Evolutionary conservation across 2,797 vertebrate species (phyloP).

Genomic region (Triplophysa yarkandensis): DNA sequence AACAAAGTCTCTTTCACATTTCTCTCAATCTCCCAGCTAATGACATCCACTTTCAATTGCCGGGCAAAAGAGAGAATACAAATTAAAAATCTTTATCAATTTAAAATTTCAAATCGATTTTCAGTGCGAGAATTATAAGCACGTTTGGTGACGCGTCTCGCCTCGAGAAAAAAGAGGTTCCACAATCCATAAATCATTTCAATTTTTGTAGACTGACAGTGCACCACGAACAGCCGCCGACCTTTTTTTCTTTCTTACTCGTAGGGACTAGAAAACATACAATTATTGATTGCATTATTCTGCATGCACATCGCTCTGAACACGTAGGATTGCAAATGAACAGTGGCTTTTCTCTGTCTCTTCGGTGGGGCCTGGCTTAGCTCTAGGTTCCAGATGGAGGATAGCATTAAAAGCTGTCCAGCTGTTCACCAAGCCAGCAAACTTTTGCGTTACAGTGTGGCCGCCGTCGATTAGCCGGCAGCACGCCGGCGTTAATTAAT

Average conservation of each 20-base stretch:
- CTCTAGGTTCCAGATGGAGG: slow-evolving; percentile 14
- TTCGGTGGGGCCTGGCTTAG: slow-evolving; percentile 11
- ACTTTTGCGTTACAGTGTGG: slow-evolving; percentile 34
- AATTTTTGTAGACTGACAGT: slow-evolving; percentile 37
- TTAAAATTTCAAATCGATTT: slow-evolving; percentile 31
- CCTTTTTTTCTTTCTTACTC: slow-evolving; percentile 36
- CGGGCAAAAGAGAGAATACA: neutral
- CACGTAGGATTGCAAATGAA: slow-evolving; percentile 52
- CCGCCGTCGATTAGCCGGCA: slow-evolving; percentile 43
- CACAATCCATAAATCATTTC: slow-evolving; percentile 53
- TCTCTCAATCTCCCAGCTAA: neutral
- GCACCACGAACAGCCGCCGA: slow-evolving; percentile 34
- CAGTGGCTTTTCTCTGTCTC: slow-evolving; percentile 19
- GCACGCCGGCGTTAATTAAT: slow-evolving; percentile 44
- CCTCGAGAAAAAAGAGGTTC: slow-evolving; percentile 10
- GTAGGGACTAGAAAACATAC: slow-evolving; percentile 42
- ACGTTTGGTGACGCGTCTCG: slow-evolving; percentile 27
- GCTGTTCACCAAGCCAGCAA: slow-evolving; percentile 20
- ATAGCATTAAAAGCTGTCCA: slow-evolving; percentile 38
- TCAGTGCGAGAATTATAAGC: slow-evolving; percentile 39
- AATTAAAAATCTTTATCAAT: slow-evolving; percentile 29
- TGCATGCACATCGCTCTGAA: slow-evolving; percentile 40
- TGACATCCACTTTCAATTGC: neutral
- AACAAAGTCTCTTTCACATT: slow-evolving; percentile 10
- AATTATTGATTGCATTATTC: slow-evolving; percentile 54